These are phyloP conservation scores for Pachycephala philippinensis DNA, from an alignment of 2,113 vertebrate genomes.

Conservation along the genomic window DNA sequence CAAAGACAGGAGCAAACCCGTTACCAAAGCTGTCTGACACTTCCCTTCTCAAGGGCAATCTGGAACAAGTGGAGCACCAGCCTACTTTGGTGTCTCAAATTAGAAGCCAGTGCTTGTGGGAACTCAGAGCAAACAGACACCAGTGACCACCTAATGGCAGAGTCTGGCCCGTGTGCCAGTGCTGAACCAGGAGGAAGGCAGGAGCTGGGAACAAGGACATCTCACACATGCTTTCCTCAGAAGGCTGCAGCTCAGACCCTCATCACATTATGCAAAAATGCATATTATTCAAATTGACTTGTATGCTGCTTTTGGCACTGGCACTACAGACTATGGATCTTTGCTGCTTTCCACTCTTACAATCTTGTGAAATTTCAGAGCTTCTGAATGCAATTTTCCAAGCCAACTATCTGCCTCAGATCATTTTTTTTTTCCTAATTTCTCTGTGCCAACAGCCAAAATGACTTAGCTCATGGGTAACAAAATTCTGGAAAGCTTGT, in stretches of 20 bases:
- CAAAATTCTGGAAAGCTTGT: not conserved
- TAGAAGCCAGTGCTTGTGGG: not conserved
- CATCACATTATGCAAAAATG: not conserved
- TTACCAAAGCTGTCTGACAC: not conserved
- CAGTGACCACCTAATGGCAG: not conserved
- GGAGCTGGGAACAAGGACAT: not conserved
- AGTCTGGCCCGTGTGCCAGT: fast-evolving
- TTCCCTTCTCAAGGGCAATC: not conserved
- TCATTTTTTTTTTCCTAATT: not conserved
- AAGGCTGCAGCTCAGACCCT: not conserved
- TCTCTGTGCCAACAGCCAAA: not conserved
- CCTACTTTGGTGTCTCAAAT: not conserved
- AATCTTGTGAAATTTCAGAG: not conserved
- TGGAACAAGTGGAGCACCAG: not conserved
- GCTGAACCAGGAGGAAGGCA: not conserved
- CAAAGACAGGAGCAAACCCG: not conserved
- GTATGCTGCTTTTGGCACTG: not conserved
- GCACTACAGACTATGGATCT: not conserved
- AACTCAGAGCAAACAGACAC: not conserved
- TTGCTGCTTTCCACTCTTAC: not conserved
- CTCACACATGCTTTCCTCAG: not conserved
- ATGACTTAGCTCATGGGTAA: not conserved
- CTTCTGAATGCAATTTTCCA: not conserved
- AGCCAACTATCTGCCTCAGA: constrained; percentile 12
- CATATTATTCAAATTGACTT: not conserved